phyloP scores from a whole-genome alignment of 1,140 invertebrate genomes.

The Armadillidium nasatum region DNA sequence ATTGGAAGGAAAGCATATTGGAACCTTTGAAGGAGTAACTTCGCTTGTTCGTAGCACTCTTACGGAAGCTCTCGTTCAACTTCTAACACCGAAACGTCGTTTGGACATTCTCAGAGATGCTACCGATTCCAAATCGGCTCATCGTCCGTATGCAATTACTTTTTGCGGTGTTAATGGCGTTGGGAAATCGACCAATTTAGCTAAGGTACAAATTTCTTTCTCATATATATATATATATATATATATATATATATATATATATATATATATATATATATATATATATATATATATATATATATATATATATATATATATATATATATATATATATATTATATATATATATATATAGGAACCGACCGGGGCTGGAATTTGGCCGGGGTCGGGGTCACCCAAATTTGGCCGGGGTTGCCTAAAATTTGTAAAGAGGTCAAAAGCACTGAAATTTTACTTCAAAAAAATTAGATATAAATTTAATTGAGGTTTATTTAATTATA shows the following conservation, averaged over 20 bases:
- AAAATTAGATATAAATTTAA: too few relatives aligned
- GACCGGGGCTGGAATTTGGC: too few relatives aligned
- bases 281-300: not conserved
- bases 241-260: too few relatives aligned
- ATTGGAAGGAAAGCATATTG: conserved; percentile 81
- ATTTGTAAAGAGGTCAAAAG: too few relatives aligned
- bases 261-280: too few relatives aligned
- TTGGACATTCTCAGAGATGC: conserved; percentile 97
- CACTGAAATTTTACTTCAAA: too few relatives aligned
- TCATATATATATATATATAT: not conserved
- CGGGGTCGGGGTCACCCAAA: too few relatives aligned
- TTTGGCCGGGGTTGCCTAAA: too few relatives aligned
- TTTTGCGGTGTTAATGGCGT: conserved; percentile 99
- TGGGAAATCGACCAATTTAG: conserved; percentile 98
- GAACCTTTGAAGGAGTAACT: conserved; percentile 87
- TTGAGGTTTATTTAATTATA: too few relatives aligned
- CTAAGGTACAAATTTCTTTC: conserved; percentile 62
- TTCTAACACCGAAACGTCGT: conserved; percentile 87
- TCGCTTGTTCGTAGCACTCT: conserved; percentile 74
- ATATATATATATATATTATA: not conserved
- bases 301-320: not conserved
- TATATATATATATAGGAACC: conserved; percentile 2
- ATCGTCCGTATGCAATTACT: conserved; percentile 87
- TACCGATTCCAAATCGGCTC: conserved; percentile 73
- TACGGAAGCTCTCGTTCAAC: conserved; percentile 78